Percentiles rank a stretch among this genome's conserved stretches.
These are phyloP conservation scores for Lissonota sp. DNA, from an alignment of 2,888 invertebrate genomes.

Conservation along the genomic window DNA sequence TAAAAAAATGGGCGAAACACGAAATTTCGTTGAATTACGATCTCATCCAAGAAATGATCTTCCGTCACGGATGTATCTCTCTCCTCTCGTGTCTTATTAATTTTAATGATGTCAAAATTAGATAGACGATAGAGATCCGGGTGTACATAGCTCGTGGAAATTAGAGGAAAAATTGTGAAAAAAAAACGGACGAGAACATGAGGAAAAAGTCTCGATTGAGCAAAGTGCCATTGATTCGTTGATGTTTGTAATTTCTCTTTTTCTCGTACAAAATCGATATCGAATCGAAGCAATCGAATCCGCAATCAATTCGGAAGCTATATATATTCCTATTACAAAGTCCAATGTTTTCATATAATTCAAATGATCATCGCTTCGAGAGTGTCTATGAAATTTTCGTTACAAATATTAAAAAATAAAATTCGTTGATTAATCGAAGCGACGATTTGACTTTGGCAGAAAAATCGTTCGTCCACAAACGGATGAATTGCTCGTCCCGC, in stretches of 20 bases:
- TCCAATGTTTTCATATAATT: constrained; percentile 1
- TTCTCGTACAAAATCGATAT: constrained; percentile 24
- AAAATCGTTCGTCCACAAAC: constrained; percentile 11
- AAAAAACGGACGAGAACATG: not conserved
- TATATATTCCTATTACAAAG: constrained; percentile 24
- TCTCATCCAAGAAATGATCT: constrained; percentile 26
- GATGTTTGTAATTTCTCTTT: constrained; percentile 15
- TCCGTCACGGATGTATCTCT: constrained; percentile 13
- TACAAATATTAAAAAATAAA: not conserved
- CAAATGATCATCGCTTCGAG: constrained; percentile 30
- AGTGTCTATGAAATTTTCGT: constrained; percentile 2
- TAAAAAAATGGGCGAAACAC: constrained; percentile 6
- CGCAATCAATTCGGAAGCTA: constrained; percentile 10
- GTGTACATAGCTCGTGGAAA: constrained; percentile 32
- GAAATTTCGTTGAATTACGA: constrained; percentile 30
- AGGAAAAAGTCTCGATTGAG: constrained; percentile 12
- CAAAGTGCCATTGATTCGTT: constrained; percentile 64
- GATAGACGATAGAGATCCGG: constrained; percentile 16
- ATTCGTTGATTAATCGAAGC: constrained; percentile 26
- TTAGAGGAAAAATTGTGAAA: not conserved
- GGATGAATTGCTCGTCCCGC: constrained; percentile 48
- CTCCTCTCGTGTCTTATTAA: constrained; percentile 44
- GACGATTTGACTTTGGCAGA: not conserved
- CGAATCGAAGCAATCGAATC: constrained; percentile 42
- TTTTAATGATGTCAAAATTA: constrained; percentile 21